Base-by-base conservation (phyloP, 1,140 invertebrate species). In the Bombus vancouverensis region DNA sequence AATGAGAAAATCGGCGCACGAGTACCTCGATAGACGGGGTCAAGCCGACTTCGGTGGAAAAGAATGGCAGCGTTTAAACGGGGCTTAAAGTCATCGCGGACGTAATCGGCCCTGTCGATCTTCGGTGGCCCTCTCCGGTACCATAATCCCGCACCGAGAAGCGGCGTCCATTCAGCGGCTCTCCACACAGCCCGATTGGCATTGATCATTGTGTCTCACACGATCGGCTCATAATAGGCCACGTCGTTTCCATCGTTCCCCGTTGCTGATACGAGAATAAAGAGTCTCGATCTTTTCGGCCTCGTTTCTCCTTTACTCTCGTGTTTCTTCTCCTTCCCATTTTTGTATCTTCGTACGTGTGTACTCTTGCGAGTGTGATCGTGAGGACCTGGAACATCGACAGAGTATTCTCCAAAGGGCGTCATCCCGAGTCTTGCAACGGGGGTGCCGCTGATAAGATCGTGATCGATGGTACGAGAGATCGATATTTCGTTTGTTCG, bases 91-190 rank as follows among this genome's bases (percentile, higher is more conserved):
- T 90, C 91, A 92, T 76, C 85, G 85, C 81, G 80, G 83, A 92
- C 90, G 86, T 88, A 92, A 92, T 92, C 91, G 82, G 76, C 8
- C 83, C 66, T 92, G 88, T 92, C 90, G 88, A 92, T 92, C 91
- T 92, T 85, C 85, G 62, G 81, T 86, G 75, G 87, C 39, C 53
- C 74, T 80, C 85, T 57, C 71, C 57, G 34, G 39, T 83, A 71
- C 87, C 79, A 73, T 90, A 90, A 90, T 90, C 89, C 86, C 47
- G 42, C 28, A 28, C 79, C 77, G 18, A 53, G 47, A 53, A 53
- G 47, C 47, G 47, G 47, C 47, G 47, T 59, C 81, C 75, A 85
- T 87, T 90, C 88, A 90, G 37, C 76, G 57, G 42, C 39, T 85
- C 47, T 53, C 70, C 59, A 28, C 28, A 28, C 57, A 77, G 37